phyloP scores from a whole-genome alignment of 2,113 vertebrate species.

The Capricornis sumatraensis region DNA sequence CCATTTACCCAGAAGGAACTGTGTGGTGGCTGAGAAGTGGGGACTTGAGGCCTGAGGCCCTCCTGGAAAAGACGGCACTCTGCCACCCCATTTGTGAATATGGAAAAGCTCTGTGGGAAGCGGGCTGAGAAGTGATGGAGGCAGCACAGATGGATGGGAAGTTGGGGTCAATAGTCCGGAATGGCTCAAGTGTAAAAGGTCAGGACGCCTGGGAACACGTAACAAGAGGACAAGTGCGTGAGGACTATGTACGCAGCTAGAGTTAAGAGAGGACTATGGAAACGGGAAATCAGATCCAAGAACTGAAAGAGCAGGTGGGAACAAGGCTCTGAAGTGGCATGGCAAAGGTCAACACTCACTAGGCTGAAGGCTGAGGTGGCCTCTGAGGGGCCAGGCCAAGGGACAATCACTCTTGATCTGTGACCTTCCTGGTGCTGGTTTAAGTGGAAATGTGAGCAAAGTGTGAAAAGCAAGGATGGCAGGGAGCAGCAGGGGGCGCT shows the following conservation, averaged over 20 bases:
- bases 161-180: neutral
- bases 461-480: neutral
- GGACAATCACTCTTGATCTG: neutral
- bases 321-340: neutral
- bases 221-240: neutral
- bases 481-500: conserved; percentile 40
- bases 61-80: neutral
- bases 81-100: neutral
- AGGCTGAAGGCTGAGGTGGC: neutral
- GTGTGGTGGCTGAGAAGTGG: neutral
- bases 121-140: neutral
- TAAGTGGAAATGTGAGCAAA: neutral
- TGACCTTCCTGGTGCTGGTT: accelerated
- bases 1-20: neutral
- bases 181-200: neutral
- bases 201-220: neutral
- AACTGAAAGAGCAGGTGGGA: neutral
- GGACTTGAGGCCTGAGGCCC: neutral
- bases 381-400: neutral
- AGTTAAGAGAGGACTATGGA: neutral
- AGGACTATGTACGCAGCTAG: neutral
- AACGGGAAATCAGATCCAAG: neutral
- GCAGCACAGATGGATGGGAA: neutral
- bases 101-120: neutral
- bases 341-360: neutral